A percentile compares a stretch with the other conserved stretches of the same genome.
These are phyloP conservation scores for Laothoe populi DNA, from an alignment of 2,888 invertebrate genomes.

Conservation along the genomic window DNA sequence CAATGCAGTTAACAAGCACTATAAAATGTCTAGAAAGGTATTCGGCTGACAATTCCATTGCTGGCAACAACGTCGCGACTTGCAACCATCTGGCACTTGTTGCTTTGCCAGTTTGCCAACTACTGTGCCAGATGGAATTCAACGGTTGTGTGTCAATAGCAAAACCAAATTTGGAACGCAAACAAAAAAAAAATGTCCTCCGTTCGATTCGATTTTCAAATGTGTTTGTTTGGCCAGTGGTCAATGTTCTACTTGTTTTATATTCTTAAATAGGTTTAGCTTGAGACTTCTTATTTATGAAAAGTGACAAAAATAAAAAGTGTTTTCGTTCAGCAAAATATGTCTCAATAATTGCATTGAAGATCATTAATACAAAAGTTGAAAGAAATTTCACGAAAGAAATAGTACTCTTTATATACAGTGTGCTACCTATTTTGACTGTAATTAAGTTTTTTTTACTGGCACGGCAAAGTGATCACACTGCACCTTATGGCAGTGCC, in stretches of 20 bases:
- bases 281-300: no score
- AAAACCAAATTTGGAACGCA: conserved; percentile 32
- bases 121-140: conserved; percentile 31
- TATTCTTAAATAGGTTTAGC: no score
- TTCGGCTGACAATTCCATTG: conserved; percentile 28
- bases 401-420: no score
- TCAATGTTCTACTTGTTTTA: background rate
- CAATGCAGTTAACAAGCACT: conserved; percentile 60
- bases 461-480: no score
- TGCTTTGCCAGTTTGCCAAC: conserved; percentile 52
- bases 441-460: no score
- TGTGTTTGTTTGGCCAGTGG: background rate
- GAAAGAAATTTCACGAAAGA: no score
- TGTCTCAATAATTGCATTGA: no score
- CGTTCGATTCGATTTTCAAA: conserved; percentile 28
- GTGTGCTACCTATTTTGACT: no score
- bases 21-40: conserved; percentile 54
- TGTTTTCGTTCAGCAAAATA: no score
- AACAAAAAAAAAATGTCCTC: conserved; percentile 28
- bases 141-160: conserved; percentile 35
- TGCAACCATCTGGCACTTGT: conserved; percentile 52
- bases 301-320: no score
- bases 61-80: conserved; percentile 13
- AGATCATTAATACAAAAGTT: no score
- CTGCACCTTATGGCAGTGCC: no score